Conservation (phyloP, 2,113 vertebrate genomes). For the Sturnira hondurensis region DNA sequence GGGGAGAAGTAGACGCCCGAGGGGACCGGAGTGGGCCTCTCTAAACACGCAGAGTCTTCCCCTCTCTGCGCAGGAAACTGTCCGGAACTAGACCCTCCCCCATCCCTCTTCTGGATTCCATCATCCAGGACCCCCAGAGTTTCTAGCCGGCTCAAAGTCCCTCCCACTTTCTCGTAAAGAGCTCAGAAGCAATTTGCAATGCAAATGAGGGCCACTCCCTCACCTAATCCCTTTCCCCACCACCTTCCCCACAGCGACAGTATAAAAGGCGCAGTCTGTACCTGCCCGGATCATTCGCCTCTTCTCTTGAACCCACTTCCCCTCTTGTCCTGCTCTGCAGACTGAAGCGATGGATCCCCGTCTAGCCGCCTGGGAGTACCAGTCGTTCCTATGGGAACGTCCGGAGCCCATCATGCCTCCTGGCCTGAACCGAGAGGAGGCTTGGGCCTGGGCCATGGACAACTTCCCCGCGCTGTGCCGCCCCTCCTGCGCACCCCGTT, state of each 20-base stretch:
- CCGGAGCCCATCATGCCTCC: background rate
- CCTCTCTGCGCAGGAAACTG: background rate
- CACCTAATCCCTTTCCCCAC: too few species aligned
- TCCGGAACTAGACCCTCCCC: too few species aligned
- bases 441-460: background rate
- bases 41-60: background rate
- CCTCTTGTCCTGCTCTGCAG: rapidly evolving
- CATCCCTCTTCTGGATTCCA: background rate
- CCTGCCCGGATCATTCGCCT: background rate
- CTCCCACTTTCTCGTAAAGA: too few species aligned
- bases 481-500: background rate
- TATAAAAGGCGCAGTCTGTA: background rate
- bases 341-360: background rate
- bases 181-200: background rate
- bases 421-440: background rate
- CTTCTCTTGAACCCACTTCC: background rate
- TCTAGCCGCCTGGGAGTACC: rapidly evolving
- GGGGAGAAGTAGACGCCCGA: background rate
- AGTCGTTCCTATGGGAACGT: rapidly evolving
- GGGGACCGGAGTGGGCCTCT: background rate
- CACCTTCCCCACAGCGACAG: background rate
- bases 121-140: background rate
- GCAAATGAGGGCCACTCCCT: background rate
- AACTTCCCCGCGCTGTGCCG: background rate
- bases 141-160: background rate